Conservation (phyloP, 2,888 invertebrate genomes). For the Alloscopus bannaensis region DNA sequence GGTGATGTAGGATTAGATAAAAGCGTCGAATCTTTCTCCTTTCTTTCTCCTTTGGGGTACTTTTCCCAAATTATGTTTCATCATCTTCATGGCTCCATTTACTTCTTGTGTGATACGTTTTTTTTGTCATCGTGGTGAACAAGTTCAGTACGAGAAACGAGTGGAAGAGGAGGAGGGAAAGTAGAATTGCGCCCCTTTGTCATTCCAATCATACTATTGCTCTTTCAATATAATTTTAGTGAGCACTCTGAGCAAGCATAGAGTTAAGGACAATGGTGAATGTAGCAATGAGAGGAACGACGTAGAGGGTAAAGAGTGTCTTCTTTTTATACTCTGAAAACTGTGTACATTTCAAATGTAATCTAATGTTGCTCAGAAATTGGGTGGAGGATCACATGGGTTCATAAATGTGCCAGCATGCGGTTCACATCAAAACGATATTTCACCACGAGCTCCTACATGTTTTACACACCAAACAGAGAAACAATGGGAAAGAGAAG, state of each 20-base stretch:
- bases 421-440: slow-evolving; percentile 68
- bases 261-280: too few species aligned
- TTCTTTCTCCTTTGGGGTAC: slow-evolving; percentile 22
- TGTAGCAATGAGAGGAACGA: too few species aligned
- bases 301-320: too few species aligned
- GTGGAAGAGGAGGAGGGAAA: too few species aligned
- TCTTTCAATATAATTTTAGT: too few species aligned
- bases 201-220: neutral
- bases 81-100: slow-evolving; percentile 5
- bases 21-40: slow-evolving; percentile 9
- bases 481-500: slow-evolving; percentile 8
- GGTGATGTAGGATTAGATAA: slow-evolving; percentile 46
- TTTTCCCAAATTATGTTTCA: slow-evolving; percentile 21
- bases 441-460: slow-evolving; percentile 47
- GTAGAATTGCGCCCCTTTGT: too few species aligned
- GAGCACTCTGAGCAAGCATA: too few species aligned
- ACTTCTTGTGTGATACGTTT: neutral
- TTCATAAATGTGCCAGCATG: slow-evolving; percentile 68
- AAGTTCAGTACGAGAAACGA: slow-evolving; percentile 39
- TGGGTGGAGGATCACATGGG: slow-evolving; percentile 49
- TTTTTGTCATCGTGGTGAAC: slow-evolving; percentile 20
- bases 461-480: slow-evolving; percentile 8
- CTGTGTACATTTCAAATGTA: slow-evolving; percentile 22
- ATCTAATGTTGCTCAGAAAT: slow-evolving; percentile 21
- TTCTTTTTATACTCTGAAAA: neutral